Percentiles rank a stretch among this genome's conserved stretches.
These are phyloP conservation scores for Harpalus rubripes DNA, from an alignment of 2,888 invertebrate species.

Conservation along the genomic window DNA sequence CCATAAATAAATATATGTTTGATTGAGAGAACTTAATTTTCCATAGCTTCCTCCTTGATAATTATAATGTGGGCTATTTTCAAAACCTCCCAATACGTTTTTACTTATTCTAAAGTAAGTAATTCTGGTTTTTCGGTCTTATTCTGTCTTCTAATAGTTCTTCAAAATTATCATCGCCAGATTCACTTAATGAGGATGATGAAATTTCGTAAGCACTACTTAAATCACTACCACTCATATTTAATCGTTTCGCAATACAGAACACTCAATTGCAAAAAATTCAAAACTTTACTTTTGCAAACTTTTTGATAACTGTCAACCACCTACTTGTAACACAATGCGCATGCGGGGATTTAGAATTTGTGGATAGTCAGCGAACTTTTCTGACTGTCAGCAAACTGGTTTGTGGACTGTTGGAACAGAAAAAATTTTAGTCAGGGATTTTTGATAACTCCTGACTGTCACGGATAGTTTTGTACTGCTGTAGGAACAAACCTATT, in stretches of 20 bases:
- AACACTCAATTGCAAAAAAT: no score
- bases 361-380: conserved; percentile 30
- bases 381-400: conserved; percentile 43
- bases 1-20: not conserved
- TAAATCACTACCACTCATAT: not conserved
- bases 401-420: no score
- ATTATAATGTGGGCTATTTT: not conserved
- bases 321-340: not conserved
- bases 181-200: conserved; percentile 25
- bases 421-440: no score
- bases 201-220: conserved; percentile 25
- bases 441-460: no score
- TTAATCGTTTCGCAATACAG: no score
- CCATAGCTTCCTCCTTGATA: not conserved
- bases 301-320: conserved; percentile 1
- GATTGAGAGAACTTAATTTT: not conserved
- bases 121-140: conserved; percentile 38
- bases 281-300: no score
- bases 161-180: conserved; percentile 37
- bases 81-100: not conserved
- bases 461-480: no score
- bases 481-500: no score
- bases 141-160: conserved; percentile 38
- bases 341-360: conserved; percentile 45
- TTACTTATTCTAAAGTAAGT: conserved; percentile 46